phyloP scores from a whole-genome alignment of 2,888 invertebrate species.

The Caenorhabditis sp. region DNA sequence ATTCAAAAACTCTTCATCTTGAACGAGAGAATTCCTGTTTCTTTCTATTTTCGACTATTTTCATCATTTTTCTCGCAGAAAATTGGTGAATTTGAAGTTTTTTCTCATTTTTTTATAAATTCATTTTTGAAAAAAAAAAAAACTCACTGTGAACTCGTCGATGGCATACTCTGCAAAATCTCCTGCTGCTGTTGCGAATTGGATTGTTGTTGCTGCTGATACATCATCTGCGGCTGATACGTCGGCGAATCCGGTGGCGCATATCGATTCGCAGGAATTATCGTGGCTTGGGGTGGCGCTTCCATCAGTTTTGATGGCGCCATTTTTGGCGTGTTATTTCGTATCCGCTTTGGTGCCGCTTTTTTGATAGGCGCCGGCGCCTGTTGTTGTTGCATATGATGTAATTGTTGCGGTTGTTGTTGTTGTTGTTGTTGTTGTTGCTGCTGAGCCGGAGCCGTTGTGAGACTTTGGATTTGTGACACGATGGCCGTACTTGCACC shows the following conservation, averaged over 20 bases:
- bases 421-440: slow-evolving; percentile 5
- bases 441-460: neutral
- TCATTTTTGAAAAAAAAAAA: too few relatives aligned
- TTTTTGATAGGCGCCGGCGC: neutral
- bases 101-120: too few relatives aligned
- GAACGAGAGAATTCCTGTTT: too few relatives aligned
- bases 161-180: slow-evolving; percentile 4
- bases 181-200: slow-evolving; percentile 15
- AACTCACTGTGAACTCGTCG: slow-evolving; percentile 5
- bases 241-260: slow-evolving; percentile 17
- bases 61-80: too few relatives aligned
- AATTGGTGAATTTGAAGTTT: neutral
- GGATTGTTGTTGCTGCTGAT: too few relatives aligned
- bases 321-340: slow-evolving; percentile 7
- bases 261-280: slow-evolving; percentile 7
- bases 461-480: neutral
- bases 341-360: neutral
- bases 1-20: too few relatives aligned
- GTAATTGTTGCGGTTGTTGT: neutral
- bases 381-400: neutral
- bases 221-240: slow-evolving; percentile 10
- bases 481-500: neutral
- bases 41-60: too few relatives aligned
- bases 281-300: slow-evolving; percentile 4
- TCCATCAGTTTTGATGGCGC: neutral